These are phyloP conservation scores for Dryocosmus kuriphilus DNA, from an alignment of 2,888 invertebrate species.

Conservation along the genomic window DNA sequence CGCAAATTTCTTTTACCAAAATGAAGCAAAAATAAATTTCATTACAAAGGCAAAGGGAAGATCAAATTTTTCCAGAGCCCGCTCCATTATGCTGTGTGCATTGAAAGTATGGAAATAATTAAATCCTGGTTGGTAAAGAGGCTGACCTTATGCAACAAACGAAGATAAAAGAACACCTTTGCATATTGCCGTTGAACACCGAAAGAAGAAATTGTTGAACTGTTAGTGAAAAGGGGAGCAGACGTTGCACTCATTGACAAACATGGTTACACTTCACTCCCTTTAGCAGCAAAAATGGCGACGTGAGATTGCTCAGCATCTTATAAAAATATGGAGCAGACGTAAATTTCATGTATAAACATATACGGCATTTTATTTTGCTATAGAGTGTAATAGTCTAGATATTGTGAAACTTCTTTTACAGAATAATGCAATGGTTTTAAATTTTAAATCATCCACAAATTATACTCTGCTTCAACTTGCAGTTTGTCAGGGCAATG, in stretches of 20 bases:
- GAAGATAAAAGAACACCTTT: slow-evolving; percentile 28
- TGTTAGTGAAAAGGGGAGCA: slow-evolving; percentile 41
- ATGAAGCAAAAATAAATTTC: neutral
- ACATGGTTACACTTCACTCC: slow-evolving; percentile 27
- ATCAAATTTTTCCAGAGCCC: neutral
- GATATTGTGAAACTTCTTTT: slow-evolving; percentile 8
- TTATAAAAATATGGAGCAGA: slow-evolving; percentile 7
- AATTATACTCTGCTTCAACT: neutral
- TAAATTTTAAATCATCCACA: neutral
- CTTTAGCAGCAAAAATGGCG: slow-evolving; percentile 22
- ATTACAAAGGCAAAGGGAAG: neutral
- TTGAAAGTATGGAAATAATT: slow-evolving; percentile 22
- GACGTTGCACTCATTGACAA: slow-evolving; percentile 17
- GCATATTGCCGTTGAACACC: slow-evolving; percentile 25
- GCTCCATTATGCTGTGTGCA: neutral
- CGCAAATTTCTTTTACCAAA: neutral
- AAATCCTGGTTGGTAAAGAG: slow-evolving; percentile 25
- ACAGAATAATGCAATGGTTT: neutral
- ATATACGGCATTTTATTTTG: neutral
- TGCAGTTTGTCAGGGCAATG: neutral
- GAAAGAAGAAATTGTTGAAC: neutral
- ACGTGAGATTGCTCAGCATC: slow-evolving; percentile 5
- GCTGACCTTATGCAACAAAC: slow-evolving; percentile 30
- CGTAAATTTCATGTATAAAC: neutral
- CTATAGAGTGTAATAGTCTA: neutral